Percentiles rank a stretch among this genome's conserved stretches.
Evolutionary conservation across 2,888 invertebrate genomes (phyloP).

Genomic region (Cantharis flavilabris): DNA sequence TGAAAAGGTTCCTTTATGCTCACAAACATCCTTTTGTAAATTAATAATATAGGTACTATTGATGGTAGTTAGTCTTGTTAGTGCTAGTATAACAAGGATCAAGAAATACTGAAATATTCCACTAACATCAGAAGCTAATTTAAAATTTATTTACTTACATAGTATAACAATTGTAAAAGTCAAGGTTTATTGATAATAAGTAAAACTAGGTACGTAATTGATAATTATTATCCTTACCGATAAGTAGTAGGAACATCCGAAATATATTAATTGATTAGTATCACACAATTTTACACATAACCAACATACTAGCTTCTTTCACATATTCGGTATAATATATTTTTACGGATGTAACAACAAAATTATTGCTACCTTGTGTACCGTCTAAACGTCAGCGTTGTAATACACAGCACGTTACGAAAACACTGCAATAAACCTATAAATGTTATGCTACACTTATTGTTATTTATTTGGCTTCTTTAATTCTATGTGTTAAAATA

Average conservation of each 20-base stretch:
- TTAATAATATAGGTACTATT: neutral
- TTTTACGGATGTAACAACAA: neutral
- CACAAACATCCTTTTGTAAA: neutral
- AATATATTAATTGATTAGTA: neutral
- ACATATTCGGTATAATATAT: neutral
- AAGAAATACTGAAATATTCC: neutral
- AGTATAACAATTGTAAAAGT: neutral
- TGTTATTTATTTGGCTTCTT: slow-evolving; percentile 24
- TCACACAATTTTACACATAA: neutral
- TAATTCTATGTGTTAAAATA: slow-evolving; percentile 16
- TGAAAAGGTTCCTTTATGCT: neutral
- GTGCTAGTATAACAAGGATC: neutral
- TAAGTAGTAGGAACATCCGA: neutral
- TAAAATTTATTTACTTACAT: neutral
- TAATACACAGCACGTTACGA: slow-evolving; percentile 1
- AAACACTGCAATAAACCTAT: slow-evolving; percentile 16
- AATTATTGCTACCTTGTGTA: neutral
- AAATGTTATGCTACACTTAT: slow-evolving; percentile 24
- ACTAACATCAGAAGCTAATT: neutral
- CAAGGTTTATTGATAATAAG: neutral
- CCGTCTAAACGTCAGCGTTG: neutral
- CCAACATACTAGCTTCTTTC: neutral
- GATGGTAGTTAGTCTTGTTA: neutral
- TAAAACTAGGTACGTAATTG: neutral
- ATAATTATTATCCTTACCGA: neutral